phyloP scores from a whole-genome alignment of 2,797 vertebrate species.

The Sciurus carolinensis region DNA sequence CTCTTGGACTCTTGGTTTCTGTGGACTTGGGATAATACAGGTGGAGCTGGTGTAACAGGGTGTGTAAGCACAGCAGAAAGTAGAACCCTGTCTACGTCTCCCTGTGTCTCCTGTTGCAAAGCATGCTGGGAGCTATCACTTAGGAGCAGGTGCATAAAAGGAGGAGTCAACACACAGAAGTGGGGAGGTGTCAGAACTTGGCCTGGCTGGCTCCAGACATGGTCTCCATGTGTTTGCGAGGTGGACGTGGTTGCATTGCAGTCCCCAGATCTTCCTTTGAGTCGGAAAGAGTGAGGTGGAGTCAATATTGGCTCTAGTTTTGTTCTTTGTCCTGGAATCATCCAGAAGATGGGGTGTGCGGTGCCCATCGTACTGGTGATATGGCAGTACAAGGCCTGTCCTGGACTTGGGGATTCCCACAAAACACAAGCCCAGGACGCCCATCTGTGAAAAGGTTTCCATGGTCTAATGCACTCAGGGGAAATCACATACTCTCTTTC shows the following conservation, averaged over 20 bases:
- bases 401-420: background rate
- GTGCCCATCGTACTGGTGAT: background rate
- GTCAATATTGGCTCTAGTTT: conserved; percentile 20
- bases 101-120: background rate
- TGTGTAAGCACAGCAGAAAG: background rate
- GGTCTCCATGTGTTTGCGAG: background rate
- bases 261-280: background rate
- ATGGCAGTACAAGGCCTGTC: background rate
- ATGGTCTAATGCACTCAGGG: background rate
- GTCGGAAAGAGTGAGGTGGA: background rate
- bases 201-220: background rate
- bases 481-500: background rate
- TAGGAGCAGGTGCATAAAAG: background rate
- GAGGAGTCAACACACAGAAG: too few relatives aligned
- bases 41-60: background rate
- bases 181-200: background rate
- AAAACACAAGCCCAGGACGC: background rate
- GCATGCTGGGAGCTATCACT: background rate
- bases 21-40: background rate
- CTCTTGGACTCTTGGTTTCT: conserved; percentile 2
- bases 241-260: background rate
- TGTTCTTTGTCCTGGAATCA: background rate
- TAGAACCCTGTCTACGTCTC: background rate
- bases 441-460: background rate
- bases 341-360: background rate